Conservation (phyloP, 37 sponge, comb jelly and placozoan genomes). For the Cliona cf. orientalis region DNA sequence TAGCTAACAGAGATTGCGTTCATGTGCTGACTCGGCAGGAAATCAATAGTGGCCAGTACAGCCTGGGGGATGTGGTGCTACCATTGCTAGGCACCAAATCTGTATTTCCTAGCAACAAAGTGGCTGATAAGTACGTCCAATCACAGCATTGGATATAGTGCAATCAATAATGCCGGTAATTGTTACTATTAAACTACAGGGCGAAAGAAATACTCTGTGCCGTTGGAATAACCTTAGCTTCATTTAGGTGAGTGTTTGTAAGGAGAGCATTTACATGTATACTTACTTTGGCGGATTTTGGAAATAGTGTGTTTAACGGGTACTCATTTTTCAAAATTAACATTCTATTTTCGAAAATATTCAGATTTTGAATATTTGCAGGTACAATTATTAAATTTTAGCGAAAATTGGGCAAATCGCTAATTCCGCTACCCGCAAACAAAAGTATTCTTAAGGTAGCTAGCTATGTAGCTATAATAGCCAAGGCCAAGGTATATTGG, state of each 20-base stretch:
- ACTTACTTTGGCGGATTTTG: too few species aligned
- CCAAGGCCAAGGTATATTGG: too few species aligned
- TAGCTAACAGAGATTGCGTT: slow-evolving; percentile 1
- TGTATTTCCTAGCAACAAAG: slow-evolving; percentile 43
- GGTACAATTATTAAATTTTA: too few species aligned
- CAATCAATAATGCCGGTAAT: neutral
- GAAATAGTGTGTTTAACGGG: too few species aligned
- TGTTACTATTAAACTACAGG: slow-evolving; percentile 1
- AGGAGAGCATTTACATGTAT: too few species aligned
- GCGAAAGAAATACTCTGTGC: slow-evolving; percentile 20
- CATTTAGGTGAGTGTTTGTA: slow-evolving; percentile 42
- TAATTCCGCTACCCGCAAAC: too few species aligned
- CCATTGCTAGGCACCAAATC: slow-evolving; percentile 41
- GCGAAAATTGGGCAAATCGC: too few species aligned
- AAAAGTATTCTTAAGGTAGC: too few species aligned
- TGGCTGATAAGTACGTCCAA: slow-evolving; percentile 40
- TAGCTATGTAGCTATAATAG: too few species aligned
- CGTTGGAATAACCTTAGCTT: slow-evolving; percentile 22
- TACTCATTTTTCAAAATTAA: too few species aligned
- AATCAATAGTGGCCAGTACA: slow-evolving; percentile 8
- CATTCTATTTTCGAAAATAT: too few species aligned
- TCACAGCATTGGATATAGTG: neutral
- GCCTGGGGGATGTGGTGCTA: slow-evolving; percentile 60
- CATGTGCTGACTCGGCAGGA: slow-evolving; percentile 12
- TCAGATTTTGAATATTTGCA: too few species aligned